Base-by-base conservation (phyloP, 1,140 invertebrate genomes). In the Drosophila paulistorum region DNA sequence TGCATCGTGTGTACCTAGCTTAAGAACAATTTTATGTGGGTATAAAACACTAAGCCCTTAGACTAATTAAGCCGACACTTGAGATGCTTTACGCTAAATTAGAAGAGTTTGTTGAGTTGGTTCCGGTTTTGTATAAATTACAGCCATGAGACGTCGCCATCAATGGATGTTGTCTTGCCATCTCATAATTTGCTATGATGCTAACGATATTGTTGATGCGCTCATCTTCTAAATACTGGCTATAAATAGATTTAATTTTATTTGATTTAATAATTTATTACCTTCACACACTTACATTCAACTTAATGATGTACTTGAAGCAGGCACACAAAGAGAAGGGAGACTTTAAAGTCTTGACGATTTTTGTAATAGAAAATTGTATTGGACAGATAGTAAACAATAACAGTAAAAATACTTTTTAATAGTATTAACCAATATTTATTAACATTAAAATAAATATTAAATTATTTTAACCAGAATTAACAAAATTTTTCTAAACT, bases 171-270 rank as follows among this genome's bases (percentile, higher is more conserved):
- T 48, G 33, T 55, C 42, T 79, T 41, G 45, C 9, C 62, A 60
- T 77, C 41, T 51, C 35, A 33, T 37, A 23, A 13, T n/a, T 13
- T 23, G 9, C 11, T 35, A 23, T 14, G 65, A 74, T 62, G 59
- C 63, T 37, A 42, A 23, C 59, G 54, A 60, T 61, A 17, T 41
- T 14, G 42, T 66, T 58, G 62, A 77, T 83, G 79, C 71, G 79
- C 83, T 86, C 83, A 86, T 87, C 76, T 71, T 59, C 30, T 26
- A 54, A 41, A 9, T 58, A 70, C 65, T 74, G 69, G 59, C 79
- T 86, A 83, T 63, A 77, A 77, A 89, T 87, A 87, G 77, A 65
- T 26, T 61, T 68, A 48, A 63, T 42, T 83, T 68, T 64, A 72
- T 59, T 80, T 71, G 71, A 48, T 71, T 71, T 65, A 58, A 60